Evolutionary conservation across 2,888 invertebrate genomes (phyloP).

Genomic region (Caenorhabditis sp.): DNA sequence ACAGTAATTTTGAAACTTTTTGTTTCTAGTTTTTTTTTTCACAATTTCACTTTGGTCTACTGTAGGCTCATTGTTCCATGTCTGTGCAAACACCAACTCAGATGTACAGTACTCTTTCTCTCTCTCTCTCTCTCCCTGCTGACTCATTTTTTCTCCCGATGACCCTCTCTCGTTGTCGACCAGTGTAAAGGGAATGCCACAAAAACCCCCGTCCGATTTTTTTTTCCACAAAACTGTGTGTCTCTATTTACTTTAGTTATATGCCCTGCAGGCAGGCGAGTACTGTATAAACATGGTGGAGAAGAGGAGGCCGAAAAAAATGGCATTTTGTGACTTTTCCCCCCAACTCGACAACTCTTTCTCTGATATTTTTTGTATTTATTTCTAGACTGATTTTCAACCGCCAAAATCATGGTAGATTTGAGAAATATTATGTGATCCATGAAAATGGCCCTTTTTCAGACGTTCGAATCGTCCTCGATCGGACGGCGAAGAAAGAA

Average conservation of each 20-base stretch:
- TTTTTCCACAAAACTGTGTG: not conserved
- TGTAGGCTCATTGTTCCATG: not conserved
- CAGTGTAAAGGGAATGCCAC: too few relatives aligned
- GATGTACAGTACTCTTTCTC: too few relatives aligned
- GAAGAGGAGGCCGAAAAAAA: not conserved
- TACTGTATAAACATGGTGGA: not conserved
- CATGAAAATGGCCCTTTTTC: not conserved
- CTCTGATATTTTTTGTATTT: not conserved
- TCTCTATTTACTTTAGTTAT: not conserved
- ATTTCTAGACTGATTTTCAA: too few relatives aligned
- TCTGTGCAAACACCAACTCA: too few relatives aligned
- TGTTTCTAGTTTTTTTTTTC: too few relatives aligned
- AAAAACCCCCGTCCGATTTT: too few relatives aligned
- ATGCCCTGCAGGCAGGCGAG: not conserved
- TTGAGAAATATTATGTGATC: not conserved
- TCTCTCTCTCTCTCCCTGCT: too few relatives aligned
- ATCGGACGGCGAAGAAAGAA: constrained; percentile 36
- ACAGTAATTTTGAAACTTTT: too few relatives aligned
- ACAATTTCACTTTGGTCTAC: too few relatives aligned
- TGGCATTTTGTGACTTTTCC: not conserved
- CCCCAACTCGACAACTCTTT: not conserved
- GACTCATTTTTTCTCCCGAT: too few relatives aligned
- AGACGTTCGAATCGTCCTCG: constrained; percentile 38
- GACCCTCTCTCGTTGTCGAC: not conserved
- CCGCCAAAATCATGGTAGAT: too few relatives aligned